phyloP scores from a whole-genome alignment of 2,113 vertebrate genomes.

The Amazona vittata region DNA sequence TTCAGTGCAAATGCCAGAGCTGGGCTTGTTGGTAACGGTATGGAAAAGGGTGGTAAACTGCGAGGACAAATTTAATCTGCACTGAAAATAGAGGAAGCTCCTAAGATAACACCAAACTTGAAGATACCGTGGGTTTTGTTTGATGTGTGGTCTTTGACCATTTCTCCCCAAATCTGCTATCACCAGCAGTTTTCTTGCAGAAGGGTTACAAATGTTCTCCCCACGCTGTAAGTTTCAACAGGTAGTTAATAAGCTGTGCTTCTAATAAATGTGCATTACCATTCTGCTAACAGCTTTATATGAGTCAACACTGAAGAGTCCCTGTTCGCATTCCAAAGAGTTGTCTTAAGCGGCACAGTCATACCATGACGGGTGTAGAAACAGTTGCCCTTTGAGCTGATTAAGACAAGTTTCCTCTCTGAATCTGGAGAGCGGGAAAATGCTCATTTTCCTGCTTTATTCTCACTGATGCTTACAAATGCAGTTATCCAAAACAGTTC shows the following conservation, averaged over 20 bases:
- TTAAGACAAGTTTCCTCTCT: background rate
- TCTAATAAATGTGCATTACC: background rate
- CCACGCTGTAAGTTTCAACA: background rate
- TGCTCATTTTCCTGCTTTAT: background rate
- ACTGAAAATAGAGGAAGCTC: background rate
- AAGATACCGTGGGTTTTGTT: background rate
- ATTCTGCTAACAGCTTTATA: background rate
- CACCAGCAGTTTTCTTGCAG: background rate
- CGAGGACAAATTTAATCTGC: background rate
- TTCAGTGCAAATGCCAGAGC: background rate
- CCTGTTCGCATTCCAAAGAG: background rate
- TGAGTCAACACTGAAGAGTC: background rate
- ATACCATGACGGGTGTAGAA: background rate
- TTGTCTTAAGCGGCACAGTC: background rate
- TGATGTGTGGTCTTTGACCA: background rate
- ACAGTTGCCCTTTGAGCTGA: background rate
- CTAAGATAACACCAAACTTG: too few relatives aligned
- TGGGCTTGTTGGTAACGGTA: background rate
- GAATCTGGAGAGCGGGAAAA: background rate
- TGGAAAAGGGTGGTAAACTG: background rate
- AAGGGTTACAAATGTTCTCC: background rate
- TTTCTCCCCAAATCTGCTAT: background rate
- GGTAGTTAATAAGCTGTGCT: background rate
- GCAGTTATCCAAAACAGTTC: background rate
- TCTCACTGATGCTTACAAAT: background rate